Evolutionary conservation across 2,888 invertebrate species (phyloP), one percentile per base, ranked within the genome.

Genomic region (Hirtodrosophila duncani): DNA sequence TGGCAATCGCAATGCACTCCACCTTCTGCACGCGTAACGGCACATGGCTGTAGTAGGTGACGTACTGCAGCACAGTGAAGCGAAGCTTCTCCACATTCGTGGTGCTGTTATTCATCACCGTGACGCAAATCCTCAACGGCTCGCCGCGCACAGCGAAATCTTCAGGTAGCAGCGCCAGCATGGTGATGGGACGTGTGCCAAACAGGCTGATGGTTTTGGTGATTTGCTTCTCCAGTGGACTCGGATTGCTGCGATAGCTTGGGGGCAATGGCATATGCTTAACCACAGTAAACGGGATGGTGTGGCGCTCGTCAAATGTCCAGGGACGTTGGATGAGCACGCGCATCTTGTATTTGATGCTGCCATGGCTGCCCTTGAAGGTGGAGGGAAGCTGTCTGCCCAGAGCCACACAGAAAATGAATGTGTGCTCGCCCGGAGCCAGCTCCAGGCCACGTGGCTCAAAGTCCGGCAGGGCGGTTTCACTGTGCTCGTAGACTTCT

Each of bases 81-180:
- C 86, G 84, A 55, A 87, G 64, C 56, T 86, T 87, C 31, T 87
- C 86, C 9, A 87, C 85, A 63, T 85, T 85, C 8, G 83, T 84
- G 10, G 81, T 84, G 51, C 86, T 86, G 41, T 83, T 82, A 59
- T 87, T 87, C 29, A 77, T 82, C 6, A 87, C 86, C 3, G 84
- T 85, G 2, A 85, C 87, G 37, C 84, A 83, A 6, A 87, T 75
- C 13, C 77, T 71, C 3, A 86, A 53, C 7, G 83, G 83, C 26
- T 84, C 84, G 2, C 85, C 85, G 1, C 84, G 83, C 17, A 85
- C 75, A 9, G 82, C 83, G 53, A 79, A 83, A 24, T 79, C 72
- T 37, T 81, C 81, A 2, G 85, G 85, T 38, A 87, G 31, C 33
- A 83, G 66, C 0, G 86, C 84, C 29, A 84, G 46, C 71, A 87